Evolutionary conservation across 2,888 invertebrate species (phyloP), one percentile per base, ranked within the genome.

Genomic region (Tipula helvola): DNA sequence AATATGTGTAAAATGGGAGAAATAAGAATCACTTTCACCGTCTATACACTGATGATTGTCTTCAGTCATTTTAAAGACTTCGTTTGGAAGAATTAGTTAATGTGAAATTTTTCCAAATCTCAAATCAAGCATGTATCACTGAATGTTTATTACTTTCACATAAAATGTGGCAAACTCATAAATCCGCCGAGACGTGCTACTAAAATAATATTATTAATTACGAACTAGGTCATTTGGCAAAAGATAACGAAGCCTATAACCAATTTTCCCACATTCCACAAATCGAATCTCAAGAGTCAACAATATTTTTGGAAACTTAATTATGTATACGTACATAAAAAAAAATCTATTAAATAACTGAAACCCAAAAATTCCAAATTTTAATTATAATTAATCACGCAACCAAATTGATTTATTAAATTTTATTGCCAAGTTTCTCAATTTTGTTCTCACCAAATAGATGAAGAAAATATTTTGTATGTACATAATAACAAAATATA

Each of bases 401-500:
- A 71, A 71, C 71, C 71, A 71, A 71, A 71, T 71, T 71, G 71
- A 71, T 71, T 71, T 71, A 71, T 71, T 71, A 71, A 71, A 71
- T 71, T 71, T 28, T 71, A 71, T 28, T 71, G 52, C 52, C 18
- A 57, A 57, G 16, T 16, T 57, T 16, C n/a, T n/a, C 52, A 57
- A 57, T 57, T 57, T 57, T 16, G 28, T 71, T 28, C 71, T 71
- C 18, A 28, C 28, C 18, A 28, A 28, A 71, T 71, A 28, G 71
- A 71, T 71, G 71, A 52, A 52, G 28, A 28, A n/a, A 16, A 16
- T 52, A 16, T 52, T 52, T 52, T 52, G 5, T 52, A 52, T 52
- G 5, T 44, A 39, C 3, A 7, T 7, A 7, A n/a, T n/a, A n/a
- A n/a, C n/a, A n/a, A 28, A 28, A 28, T 2, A 28, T 44, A 44